Conservation (phyloP, 2,888 invertebrate genomes). For the Bombylius major region DNA sequence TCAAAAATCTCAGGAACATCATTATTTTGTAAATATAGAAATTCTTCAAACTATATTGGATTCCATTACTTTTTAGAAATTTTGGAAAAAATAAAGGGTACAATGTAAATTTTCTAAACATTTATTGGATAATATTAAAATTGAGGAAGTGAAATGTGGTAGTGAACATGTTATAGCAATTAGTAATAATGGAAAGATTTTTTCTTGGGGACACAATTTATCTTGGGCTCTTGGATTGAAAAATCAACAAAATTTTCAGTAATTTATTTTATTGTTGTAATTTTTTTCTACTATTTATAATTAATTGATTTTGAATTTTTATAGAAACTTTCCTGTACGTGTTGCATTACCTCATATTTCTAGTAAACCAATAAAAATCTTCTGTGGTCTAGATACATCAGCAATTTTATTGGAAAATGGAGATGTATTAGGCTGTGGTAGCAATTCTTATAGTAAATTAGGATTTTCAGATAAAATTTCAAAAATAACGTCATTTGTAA, state of each 20-base stretch:
- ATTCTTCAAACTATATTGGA: too few relatives aligned
- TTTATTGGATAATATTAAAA: conserved; percentile 42
- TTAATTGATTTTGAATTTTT: background rate
- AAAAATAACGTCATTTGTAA: conserved; percentile 29
- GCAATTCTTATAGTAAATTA: conserved; percentile 49
- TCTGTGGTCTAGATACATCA: conserved; percentile 49
- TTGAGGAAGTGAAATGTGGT: conserved; percentile 48
- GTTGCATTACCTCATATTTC: conserved; percentile 33
- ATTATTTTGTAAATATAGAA: too few relatives aligned
- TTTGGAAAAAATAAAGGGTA: conserved; percentile 34
- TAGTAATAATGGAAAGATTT: conserved; percentile 46
- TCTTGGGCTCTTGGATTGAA: conserved; percentile 45
- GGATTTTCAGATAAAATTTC: conserved; percentile 40
- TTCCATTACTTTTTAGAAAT: conserved; percentile 39
- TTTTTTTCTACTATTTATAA: too few relatives aligned
- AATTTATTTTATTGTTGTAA: conserved; percentile 10
- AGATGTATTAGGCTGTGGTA: conserved; percentile 49
- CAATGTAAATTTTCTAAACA: background rate
- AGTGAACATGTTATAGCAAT: conserved; percentile 50
- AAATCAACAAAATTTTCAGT: conserved; percentile 27
- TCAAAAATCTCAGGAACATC: too few relatives aligned
- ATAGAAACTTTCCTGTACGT: conserved; percentile 27
- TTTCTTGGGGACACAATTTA: conserved; percentile 50
- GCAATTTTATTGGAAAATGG: conserved; percentile 47
- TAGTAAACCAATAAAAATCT: conserved; percentile 40